Evolutionary conservation across 1,140 invertebrate genomes (phyloP).

Genomic region (Drosophila kepulauana): DNA sequence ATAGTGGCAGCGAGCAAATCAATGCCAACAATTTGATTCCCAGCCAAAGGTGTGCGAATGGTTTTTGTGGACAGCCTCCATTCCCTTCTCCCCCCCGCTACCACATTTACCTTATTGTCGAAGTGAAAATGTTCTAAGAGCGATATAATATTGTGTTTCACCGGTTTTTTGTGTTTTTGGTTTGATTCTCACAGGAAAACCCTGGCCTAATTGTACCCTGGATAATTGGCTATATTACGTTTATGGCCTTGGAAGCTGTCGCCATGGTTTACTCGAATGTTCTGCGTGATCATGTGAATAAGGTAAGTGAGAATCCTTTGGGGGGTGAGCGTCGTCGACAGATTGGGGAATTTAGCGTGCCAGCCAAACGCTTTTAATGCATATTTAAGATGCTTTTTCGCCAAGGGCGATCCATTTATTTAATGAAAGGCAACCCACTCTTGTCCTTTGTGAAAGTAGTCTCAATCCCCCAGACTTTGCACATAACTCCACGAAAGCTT

Average conservation of each 20-base stretch:
- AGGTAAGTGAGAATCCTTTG: conserved; percentile 85
- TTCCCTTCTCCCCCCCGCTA: not conserved
- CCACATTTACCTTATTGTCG: conserved; percentile 9
- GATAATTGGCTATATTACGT: conserved; percentile 91
- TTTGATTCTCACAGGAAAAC: conserved; percentile 87
- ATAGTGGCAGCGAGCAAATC: conserved; percentile 55
- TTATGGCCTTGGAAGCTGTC: conserved; percentile 91
- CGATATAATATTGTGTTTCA: conserved; percentile 33
- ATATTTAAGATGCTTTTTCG: conserved; percentile 56
- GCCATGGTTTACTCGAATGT: conserved; percentile 92
- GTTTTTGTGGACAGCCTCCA: not conserved
- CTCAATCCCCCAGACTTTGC: conserved; percentile 25
- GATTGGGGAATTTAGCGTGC: conserved; percentile 12
- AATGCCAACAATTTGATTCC: conserved; percentile 59
- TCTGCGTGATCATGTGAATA: conserved; percentile 91
- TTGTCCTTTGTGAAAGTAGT: not conserved
- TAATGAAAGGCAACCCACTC: conserved; percentile 47
- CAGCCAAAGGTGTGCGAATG: conserved; percentile 47
- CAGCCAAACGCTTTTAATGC: conserved; percentile 53
- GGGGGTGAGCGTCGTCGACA: not conserved
- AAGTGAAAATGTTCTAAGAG: conserved; percentile 13
- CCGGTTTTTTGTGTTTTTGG: conserved; percentile 8
- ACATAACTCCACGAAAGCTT: conserved; percentile 11
- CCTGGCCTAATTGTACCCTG: conserved; percentile 89
- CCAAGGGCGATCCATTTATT: conserved; percentile 58